Percentiles rank a stretch among this genome's conserved stretches.
These are phyloP conservation scores for Osedax fenrisi DNA, from an alignment of 2,888 invertebrate genomes.

Conservation along the genomic window DNA sequence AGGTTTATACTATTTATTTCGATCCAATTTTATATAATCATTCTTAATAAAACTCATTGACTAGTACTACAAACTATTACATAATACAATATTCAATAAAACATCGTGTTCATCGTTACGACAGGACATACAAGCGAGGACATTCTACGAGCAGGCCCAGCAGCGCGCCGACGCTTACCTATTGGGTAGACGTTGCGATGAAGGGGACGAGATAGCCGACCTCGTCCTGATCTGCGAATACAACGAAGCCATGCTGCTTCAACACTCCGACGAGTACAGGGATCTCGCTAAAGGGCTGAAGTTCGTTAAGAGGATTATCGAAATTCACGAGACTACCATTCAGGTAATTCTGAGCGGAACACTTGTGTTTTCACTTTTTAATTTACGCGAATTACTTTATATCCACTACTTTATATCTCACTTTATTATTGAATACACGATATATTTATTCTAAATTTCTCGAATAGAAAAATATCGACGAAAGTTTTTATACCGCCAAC, in stretches of 20 bases:
- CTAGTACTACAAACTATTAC: too few relatives aligned
- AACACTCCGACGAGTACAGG: constrained; percentile 41
- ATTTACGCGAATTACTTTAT: too few relatives aligned
- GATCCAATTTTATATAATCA: too few relatives aligned
- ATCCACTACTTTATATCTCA: too few relatives aligned
- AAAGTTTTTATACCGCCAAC: constrained; percentile 41
- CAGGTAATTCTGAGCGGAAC: too few relatives aligned
- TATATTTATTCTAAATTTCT: too few relatives aligned
- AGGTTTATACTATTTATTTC: too few relatives aligned
- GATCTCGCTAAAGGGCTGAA: constrained; percentile 43
- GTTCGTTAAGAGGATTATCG: constrained; percentile 36
- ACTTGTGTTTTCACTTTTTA: too few relatives aligned
- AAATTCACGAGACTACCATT: background rate
- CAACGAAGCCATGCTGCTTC: constrained; percentile 43
- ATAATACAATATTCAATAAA: too few relatives aligned
- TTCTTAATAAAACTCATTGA: too few relatives aligned
- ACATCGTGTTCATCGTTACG: too few relatives aligned
- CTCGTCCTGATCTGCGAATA: constrained; percentile 41
- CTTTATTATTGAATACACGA: too few relatives aligned
- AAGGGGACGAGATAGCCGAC: constrained; percentile 40
- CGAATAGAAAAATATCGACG: constrained; percentile 35
- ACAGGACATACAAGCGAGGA: background rate
- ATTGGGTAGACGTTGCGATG: constrained; percentile 21
- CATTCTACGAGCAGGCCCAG: background rate
- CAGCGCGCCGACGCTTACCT: background rate